These are phyloP conservation scores for Lasiurus borealis DNA, from an alignment of 2,113 vertebrate genomes.

Conservation along the genomic window DNA sequence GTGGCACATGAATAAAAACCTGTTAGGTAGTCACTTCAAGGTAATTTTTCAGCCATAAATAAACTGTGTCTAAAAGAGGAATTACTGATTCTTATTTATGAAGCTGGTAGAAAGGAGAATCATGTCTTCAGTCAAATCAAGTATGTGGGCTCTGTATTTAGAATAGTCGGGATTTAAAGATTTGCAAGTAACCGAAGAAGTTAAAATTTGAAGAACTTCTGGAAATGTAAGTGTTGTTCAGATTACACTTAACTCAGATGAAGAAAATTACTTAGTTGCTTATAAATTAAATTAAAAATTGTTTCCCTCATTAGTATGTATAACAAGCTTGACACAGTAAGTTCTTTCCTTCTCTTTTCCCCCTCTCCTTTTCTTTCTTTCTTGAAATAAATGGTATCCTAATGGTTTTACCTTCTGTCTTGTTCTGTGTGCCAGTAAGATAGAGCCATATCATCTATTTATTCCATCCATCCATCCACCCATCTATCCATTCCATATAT, in stretches of 20 bases:
- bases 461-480: too few relatives aligned
- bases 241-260: background rate
- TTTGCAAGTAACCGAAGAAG: background rate
- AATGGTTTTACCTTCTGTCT: background rate
- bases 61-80: background rate
- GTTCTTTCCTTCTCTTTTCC: background rate
- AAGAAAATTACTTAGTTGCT: background rate
- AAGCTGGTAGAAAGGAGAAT: background rate
- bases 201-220: background rate
- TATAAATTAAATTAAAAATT: background rate
- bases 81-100: background rate
- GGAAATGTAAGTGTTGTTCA: background rate
- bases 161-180: background rate
- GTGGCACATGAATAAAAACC: background rate
- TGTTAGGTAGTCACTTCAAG: background rate
- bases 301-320: background rate
- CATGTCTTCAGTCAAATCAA: background rate
- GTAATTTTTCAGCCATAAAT: background rate
- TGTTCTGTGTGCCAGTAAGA: background rate
- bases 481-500: background rate
- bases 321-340: background rate
- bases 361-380: background rate
- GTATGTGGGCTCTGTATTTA: background rate
- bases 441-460: background rate
- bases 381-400: background rate